Base-by-base conservation (phyloP, 2,888 invertebrate genomes). In the Germaria angustata region DNA sequence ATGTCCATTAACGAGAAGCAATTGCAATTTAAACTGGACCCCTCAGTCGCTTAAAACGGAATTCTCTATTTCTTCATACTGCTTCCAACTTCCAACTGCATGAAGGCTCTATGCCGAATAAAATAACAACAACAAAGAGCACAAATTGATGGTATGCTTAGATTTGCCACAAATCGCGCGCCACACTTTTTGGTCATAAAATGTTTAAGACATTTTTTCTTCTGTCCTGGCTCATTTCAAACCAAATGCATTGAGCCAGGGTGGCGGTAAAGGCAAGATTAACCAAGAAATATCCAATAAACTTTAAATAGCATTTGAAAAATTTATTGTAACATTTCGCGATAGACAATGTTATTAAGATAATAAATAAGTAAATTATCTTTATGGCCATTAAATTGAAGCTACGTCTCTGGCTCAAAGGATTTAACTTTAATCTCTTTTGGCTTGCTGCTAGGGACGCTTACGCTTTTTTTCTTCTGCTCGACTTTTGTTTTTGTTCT, bases 1-100 rank as follows among this genome's bases (percentile, higher is more conserved):
- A 90, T 88, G 90, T 87, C 89, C 88, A 89, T 89, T 89, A 89
- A 89, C 89, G 90, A 89, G 87, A 88, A 88, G 87, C 89, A 88
- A 89, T 89, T 88, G 89, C 89, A 89, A 89, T 89, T 89, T 89
- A 89, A 89, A 89, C 89, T 89, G 89, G 89, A 89, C 89, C 88
- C 86, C 88, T 88, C 87, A 86, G 87, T 86, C 89, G 88, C 87
- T 89, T 88, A 87, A 87, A 88, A 86, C 87, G 87, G 55, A 69
- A 46, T 80, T 63, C 34, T 44, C 44, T 55, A 55, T 65, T 75
- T 34, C 44, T 44, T 53, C 28, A 51, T 28, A 32, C 13, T 41
- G 51, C 36, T 28, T n/a, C n/a, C 41, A 36, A 44, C 44, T 22
- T 49, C 36, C 32, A 41, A 72, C 57, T 69, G 53, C 51, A 39